Conservation (phyloP, 2,113 vertebrate species). For the Chitala chitala region DNA sequence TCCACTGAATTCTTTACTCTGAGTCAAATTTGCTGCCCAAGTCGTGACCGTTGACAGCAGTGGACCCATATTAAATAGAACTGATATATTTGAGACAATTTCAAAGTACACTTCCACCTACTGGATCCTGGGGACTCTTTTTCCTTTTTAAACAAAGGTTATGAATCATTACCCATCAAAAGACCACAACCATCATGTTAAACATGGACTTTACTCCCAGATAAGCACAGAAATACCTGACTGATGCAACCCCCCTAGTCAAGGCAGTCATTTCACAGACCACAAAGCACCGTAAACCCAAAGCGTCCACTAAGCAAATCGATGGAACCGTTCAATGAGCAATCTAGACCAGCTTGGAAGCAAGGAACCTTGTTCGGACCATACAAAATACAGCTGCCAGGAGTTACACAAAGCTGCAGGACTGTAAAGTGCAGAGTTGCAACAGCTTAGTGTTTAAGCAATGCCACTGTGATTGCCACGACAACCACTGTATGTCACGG, state of each 20-base stretch:
- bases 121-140: neutral
- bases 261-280: neutral
- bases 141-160: neutral
- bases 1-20: too few relatives aligned
- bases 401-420: too few relatives aligned
- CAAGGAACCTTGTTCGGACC: neutral
- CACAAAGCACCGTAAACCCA: neutral
- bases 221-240: neutral
- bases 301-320: slow-evolving; percentile 8
- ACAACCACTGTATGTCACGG: too few relatives aligned
- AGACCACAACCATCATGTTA: neutral
- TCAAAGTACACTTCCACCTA: too few relatives aligned
- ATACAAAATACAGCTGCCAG: neutral
- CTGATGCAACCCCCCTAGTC: neutral
- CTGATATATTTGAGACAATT: too few relatives aligned
- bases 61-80: too few relatives aligned
- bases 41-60: too few relatives aligned
- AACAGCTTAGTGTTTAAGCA: too few relatives aligned
- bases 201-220: neutral
- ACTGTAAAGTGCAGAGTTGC: too few relatives aligned
- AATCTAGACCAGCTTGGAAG: neutral
- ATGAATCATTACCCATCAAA: neutral
- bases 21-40: too few relatives aligned
- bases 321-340: neutral
- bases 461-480: too few relatives aligned